These are phyloP conservation scores for Aplocera efformata DNA, from an alignment of 2,888 invertebrate species.

Conservation along the genomic window DNA sequence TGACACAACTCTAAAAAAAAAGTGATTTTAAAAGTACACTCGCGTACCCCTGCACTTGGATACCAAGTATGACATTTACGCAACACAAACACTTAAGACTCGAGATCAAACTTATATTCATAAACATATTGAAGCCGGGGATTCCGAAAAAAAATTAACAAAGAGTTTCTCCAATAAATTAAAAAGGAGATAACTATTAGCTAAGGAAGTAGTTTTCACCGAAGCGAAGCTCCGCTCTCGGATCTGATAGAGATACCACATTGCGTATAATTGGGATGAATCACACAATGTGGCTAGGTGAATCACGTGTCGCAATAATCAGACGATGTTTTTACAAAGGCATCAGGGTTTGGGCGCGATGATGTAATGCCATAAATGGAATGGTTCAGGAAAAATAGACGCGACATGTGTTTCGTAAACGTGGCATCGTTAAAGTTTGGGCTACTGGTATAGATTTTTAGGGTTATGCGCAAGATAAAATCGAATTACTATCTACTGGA, in stretches of 20 bases:
- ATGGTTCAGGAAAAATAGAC: constrained; percentile 20
- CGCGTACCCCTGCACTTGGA: too few species aligned
- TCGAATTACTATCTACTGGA: too few species aligned
- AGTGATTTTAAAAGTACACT: too few species aligned
- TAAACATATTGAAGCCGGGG: too few species aligned
- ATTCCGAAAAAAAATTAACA: too few species aligned
- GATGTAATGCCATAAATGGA: constrained; percentile 45
- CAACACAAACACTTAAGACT: too few species aligned
- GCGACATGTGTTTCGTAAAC: constrained; percentile 28
- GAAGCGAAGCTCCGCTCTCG: not conserved
- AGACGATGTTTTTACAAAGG: constrained; percentile 31
- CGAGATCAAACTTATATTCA: too few species aligned
- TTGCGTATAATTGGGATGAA: constrained; percentile 40
- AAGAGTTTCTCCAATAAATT: too few species aligned
- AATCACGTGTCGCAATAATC: constrained; percentile 42
- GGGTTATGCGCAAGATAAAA: constrained; percentile 17
- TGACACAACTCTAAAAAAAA: too few species aligned
- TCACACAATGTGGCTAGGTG: constrained; percentile 44
- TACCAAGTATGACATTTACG: too few species aligned
- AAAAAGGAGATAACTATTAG: too few species aligned
- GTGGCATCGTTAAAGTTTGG: constrained; percentile 19
- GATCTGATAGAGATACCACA: constrained; percentile 11
- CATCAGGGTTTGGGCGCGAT: constrained; percentile 25
- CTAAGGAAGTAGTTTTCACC: not conserved
- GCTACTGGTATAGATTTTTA: constrained; percentile 14